Evolutionary conservation across 2,797 vertebrate genomes (phyloP), one percentile per base, ranked within the genome.

Genomic region (Taeniopygia guttata): DNA sequence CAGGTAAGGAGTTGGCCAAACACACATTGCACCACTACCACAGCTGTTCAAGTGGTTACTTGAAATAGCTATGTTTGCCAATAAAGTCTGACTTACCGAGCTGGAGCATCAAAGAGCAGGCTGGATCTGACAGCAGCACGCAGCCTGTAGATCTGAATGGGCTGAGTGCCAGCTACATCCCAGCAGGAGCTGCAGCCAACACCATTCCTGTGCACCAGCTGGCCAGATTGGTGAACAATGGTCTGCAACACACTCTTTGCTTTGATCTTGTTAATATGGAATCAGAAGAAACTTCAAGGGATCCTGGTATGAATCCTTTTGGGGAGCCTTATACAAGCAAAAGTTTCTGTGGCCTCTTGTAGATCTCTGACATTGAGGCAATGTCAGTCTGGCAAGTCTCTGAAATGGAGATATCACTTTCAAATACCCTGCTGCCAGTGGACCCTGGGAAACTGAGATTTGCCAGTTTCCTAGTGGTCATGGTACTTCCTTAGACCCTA

Each of bases 21-120:
- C 54, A 42, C 27, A 29, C 14, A 3, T 81, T 87, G 82, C 76
- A 69, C 29, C 80, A 59, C 77, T 93, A 78, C 51, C 66, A 69
- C 69, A 91, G 73, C 59, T 91, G 88, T 92, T 94, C 40, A 59
- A 42, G 76, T 17, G 19, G 48, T 94, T 88, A 46, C 68, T 89
- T 91, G 80, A 55, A 81, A 52, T 49, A 54, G 45, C 42, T 23
- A 0, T 9, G 36, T 88, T 93, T 95, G 51, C 76, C 62, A 78
- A 11, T 73, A 22, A 94, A 55, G 40, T 72, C 85, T 74, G 69
- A 40, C 79, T 93, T 91, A 74, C 54, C 0, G 4, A 84, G 83
- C 36, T 0, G 0, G 52, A 80, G 55, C 87, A 78, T 83, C 62
- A 78, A 90, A 89, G 84, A 85, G 38, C n/a, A 68, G 76, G 12